Evolutionary conservation across 2,797 vertebrate species (phyloP).

Genomic region (Schizopygopsis pylzovi): DNA sequence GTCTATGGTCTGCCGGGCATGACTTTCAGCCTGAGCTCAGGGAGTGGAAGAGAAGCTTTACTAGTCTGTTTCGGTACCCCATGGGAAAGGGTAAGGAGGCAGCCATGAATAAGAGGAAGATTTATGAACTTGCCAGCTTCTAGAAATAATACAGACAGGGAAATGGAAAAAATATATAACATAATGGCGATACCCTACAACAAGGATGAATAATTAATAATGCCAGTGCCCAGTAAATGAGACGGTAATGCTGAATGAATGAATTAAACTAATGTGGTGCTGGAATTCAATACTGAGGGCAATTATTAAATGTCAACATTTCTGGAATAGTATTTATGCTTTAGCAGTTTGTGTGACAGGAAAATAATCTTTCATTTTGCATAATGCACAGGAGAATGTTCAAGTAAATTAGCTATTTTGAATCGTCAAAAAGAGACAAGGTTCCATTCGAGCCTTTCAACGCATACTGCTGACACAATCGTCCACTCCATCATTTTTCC

Average conservation of each 20-base stretch:
- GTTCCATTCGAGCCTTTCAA: neutral
- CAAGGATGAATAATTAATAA: slow-evolving; percentile 59
- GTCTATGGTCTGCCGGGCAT: slow-evolving; percentile 48
- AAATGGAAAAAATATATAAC: slow-evolving; percentile 28
- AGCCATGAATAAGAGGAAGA: slow-evolving; percentile 56
- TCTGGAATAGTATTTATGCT: slow-evolving; percentile 49
- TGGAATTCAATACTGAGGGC: slow-evolving; percentile 42
- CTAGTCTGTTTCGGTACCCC: slow-evolving; percentile 18
- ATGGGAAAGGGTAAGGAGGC: slow-evolving; percentile 53
- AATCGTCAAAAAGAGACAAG: neutral
- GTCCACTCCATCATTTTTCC: neutral
- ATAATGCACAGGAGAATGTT: neutral
- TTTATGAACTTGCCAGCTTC: slow-evolving; percentile 55
- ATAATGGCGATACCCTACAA: slow-evolving; percentile 54
- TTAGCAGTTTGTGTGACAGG: neutral
- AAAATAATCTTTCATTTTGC: slow-evolving; percentile 11
- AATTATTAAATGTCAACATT: slow-evolving; percentile 61
- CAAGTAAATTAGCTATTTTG: neutral
- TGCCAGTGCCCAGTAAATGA: slow-evolving; percentile 50
- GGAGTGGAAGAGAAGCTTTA: slow-evolving; percentile 39
- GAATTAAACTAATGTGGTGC: slow-evolving; percentile 46
- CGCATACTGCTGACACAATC: neutral
- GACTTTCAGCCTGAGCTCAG: slow-evolving; percentile 41
- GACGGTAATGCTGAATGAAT: slow-evolving; percentile 46
- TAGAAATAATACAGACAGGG: slow-evolving; percentile 45